Base-by-base conservation (phyloP, 2,797 vertebrate species). In the Tauraco hartlaubi region DNA sequence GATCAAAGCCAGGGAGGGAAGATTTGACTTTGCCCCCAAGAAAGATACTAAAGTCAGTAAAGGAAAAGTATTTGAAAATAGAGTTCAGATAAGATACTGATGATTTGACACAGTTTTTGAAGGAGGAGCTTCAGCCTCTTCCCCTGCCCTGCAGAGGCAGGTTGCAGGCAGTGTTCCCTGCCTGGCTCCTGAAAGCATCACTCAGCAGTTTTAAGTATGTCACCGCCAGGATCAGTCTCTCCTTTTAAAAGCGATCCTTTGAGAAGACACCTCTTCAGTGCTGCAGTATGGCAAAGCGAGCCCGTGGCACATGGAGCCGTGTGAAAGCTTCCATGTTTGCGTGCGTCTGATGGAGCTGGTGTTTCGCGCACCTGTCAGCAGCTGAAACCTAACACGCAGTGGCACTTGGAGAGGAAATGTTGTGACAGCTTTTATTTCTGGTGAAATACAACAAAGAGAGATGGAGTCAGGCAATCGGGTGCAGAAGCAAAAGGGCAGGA, bases 321-420 rank as follows among this genome's bases (percentile, higher is more conserved):
- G 68, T 91, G 85, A 75, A 66, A 85, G 13, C 46, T 62, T 49
- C 44, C 9, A 5, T 17, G 7, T 67, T 75, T 1, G 0, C 0
- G 0, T 49, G 43, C 17, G 13, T 58, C n/a, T 48, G 19, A 28
- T 56, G 52, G 75, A 90, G 43, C 63, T 41, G 48, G 16, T 33
- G 22, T 76, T 92, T 91, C 86, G 63, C 44, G 52, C n/a, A 51
- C 54, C 76, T 61, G 48, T 73, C 82, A 68, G 83, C 66, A 95
- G 67, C 67, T 76, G 84, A 85, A 91, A 81, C 44, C 21, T 67
- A 66, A 66, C 54, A 66, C 82, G 43, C 28, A 19, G 68, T 48
- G 69, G 67, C 88, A 92, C 69, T 74, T 77, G 49, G 68, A 96
- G 67, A 82, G 88, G 61, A 95, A 97, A 84, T 88, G 82, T 12